Evolutionary conservation across 2,797 vertebrate genomes (phyloP).

Genomic region (Neomorphus geoffroyi): DNA sequence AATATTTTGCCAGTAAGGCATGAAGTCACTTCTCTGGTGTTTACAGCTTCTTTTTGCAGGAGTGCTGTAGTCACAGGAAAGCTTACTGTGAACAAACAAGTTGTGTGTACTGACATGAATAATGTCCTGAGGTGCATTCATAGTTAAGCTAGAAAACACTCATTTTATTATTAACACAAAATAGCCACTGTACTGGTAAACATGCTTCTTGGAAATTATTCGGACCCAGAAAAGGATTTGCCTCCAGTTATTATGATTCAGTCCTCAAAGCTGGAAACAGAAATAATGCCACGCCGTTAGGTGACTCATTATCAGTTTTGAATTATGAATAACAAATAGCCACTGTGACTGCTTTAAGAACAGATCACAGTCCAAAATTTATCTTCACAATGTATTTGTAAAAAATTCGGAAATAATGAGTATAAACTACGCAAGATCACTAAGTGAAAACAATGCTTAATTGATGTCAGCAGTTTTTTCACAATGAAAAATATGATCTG

Average conservation of each 20-base stretch:
- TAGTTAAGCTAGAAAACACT: background rate
- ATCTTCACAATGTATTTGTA: background rate
- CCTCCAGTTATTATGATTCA: background rate
- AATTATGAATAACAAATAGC: background rate
- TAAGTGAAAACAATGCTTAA: background rate
- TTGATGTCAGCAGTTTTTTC: background rate
- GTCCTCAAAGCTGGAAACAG: background rate
- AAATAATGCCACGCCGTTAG: background rate
- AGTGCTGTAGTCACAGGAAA: background rate
- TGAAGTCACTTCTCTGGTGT: background rate
- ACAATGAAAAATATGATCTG: background rate
- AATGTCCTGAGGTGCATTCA: fast-evolving
- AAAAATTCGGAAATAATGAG: background rate
- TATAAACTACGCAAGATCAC: background rate
- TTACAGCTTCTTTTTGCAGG: background rate
- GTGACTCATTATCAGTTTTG: background rate
- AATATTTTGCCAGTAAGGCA: background rate
- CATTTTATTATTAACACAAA: background rate
- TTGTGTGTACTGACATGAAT: background rate
- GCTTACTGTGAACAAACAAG: background rate
- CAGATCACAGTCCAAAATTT: background rate
- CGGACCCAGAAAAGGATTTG: background rate
- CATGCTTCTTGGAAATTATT: background rate
- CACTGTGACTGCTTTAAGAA: background rate
- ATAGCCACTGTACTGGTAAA: background rate